A percentile compares a stretch with the other conserved stretches of the same genome.
Evolutionary conservation across 2,113 vertebrate species (phyloP).

Genomic region (Lasiurus cinereus): DNA sequence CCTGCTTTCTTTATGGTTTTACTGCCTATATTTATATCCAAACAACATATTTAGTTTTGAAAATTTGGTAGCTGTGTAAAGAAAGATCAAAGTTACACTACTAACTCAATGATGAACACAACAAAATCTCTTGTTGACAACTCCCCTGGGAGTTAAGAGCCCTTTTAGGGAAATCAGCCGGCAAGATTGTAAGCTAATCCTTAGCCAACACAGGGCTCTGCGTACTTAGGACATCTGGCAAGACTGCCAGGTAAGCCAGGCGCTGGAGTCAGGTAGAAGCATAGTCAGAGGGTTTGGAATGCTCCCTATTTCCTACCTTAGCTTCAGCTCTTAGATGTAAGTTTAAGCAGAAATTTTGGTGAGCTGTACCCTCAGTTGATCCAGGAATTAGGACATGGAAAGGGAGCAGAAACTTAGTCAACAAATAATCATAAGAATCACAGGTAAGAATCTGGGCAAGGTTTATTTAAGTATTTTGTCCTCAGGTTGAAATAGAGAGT

Average conservation of each 20-base stretch:
- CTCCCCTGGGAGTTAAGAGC: background rate
- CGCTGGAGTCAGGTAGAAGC: background rate
- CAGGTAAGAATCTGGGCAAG: constrained; percentile 10
- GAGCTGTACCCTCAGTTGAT: constrained; percentile 7
- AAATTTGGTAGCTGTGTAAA: constrained; percentile 21
- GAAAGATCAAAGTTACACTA: background rate
- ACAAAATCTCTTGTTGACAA: background rate
- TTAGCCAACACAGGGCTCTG: background rate
- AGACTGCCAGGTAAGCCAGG: background rate
- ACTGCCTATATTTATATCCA: background rate
- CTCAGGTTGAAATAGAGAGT: constrained; percentile 3
- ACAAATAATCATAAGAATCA: background rate
- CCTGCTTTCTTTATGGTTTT: constrained; percentile 7
- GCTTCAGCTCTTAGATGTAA: background rate
- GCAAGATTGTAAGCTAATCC: background rate
- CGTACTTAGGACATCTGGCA: background rate
- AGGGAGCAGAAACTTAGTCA: constrained; percentile 6
- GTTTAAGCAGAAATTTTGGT: background rate
- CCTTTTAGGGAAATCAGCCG: background rate
- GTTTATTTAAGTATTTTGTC: background rate
- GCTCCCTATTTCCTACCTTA: background rate
- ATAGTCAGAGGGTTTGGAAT: background rate
- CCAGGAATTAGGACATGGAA: background rate
- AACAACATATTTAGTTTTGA: constrained; percentile 19
- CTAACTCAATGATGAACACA: background rate